A percentile compares a stretch with the other conserved stretches of the same genome.
Evolutionary conservation across 2,888 invertebrate genomes (phyloP).

Genomic region (Apocheima hispidaria): DNA sequence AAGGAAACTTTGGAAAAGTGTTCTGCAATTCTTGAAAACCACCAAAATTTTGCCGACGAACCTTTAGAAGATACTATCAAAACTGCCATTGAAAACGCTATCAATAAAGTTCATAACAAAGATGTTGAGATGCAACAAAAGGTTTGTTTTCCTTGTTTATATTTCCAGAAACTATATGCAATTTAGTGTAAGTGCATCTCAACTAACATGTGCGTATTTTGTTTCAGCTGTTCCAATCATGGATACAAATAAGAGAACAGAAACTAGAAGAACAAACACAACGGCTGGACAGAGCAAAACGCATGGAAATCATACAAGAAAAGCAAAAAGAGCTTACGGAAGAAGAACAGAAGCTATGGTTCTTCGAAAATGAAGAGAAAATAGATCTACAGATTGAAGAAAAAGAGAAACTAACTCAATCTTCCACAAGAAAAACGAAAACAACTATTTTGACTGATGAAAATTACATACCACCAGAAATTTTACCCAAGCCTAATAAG

Average conservation of each 20-base stretch:
- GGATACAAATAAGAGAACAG: slow-evolving; percentile 85
- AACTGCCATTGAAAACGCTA: slow-evolving; percentile 82
- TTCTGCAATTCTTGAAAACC: slow-evolving; percentile 54
- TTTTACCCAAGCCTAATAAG: slow-evolving; percentile 76
- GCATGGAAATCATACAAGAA: slow-evolving; percentile 72
- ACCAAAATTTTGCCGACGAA: slow-evolving; percentile 48
- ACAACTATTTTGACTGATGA: slow-evolving; percentile 82
- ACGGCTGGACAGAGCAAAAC: slow-evolving; percentile 85
- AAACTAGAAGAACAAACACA: slow-evolving; percentile 87
- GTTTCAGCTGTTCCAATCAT: slow-evolving; percentile 83
- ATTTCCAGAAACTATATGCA: not conserved
- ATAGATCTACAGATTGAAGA: slow-evolving; percentile 90
- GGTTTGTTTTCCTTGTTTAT: slow-evolving; percentile 60
- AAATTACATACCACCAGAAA: slow-evolving; percentile 90
- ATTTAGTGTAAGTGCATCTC: too few species aligned
- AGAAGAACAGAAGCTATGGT: slow-evolving; percentile 89
- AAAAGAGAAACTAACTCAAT: slow-evolving; percentile 75
- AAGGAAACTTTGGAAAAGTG: slow-evolving; percentile 60
- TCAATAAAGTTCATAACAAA: slow-evolving; percentile 82
- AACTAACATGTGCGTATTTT: not conserved
- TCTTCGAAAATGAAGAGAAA: slow-evolving; percentile 93
- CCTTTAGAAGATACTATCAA: slow-evolving; percentile 79
- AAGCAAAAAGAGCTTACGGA: slow-evolving; percentile 85
- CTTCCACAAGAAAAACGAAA: slow-evolving; percentile 73
- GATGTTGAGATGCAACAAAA: slow-evolving; percentile 87